Percentiles rank a stretch among this genome's conserved stretches.
Evolutionary conservation across 2,888 invertebrate species (phyloP).

Genomic region (Troides aeacus): DNA sequence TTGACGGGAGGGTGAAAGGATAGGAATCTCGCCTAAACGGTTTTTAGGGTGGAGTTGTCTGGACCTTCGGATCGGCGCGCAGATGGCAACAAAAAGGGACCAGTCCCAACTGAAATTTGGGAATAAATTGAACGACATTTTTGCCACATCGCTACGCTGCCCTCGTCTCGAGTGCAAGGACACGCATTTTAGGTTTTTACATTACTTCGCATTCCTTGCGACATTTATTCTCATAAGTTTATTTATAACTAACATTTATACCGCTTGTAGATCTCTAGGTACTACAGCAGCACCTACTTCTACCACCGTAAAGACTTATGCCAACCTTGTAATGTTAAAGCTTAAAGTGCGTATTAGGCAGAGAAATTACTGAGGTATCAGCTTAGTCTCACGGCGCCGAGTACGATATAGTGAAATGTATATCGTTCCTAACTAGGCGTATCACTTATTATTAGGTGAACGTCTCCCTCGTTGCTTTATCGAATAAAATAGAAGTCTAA

Average conservation of each 20-base stretch:
- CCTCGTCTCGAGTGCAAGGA: constrained; percentile 50
- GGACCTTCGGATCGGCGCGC: constrained; percentile 71
- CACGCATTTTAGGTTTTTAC: constrained; percentile 28
- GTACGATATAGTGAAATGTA: not conserved
- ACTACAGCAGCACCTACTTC: too few species aligned
- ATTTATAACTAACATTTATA: not conserved
- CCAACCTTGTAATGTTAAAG: too few species aligned
- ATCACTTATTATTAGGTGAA: too few species aligned
- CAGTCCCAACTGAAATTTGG: constrained; percentile 71
- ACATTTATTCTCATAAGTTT: constrained; percentile 13
- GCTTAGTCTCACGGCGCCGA: too few species aligned
- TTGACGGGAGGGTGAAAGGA: constrained; percentile 67
- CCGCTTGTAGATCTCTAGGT: too few species aligned
- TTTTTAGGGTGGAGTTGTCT: constrained; percentile 80
- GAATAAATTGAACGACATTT: constrained; percentile 79
- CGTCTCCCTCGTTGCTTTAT: too few species aligned
- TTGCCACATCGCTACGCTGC: constrained; percentile 62
- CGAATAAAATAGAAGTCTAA: too few species aligned
- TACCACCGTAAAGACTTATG: too few species aligned
- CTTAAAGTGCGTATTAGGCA: too few species aligned
- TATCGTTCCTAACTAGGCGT: not conserved
- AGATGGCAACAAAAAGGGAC: constrained; percentile 78
- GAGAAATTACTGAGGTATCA: too few species aligned
- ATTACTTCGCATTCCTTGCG: constrained; percentile 24
- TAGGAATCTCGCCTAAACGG: constrained; percentile 69